Conservation (phyloP, 1,140 invertebrate species). For the Anoplolepis gracilipes region DNA sequence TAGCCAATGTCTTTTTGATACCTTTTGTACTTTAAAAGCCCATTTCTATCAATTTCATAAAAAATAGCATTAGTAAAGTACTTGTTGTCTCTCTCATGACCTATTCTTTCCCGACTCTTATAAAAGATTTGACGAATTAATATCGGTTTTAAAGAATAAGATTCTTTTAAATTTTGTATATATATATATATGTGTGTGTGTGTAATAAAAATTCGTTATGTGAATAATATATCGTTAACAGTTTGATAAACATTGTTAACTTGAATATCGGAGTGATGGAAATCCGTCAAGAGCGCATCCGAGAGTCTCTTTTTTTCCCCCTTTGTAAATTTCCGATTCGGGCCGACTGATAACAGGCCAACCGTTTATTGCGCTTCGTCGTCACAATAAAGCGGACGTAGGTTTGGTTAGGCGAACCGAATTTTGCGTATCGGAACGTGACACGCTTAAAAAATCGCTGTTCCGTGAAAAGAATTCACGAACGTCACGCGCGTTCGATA, state of each 20-base stretch:
- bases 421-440: constrained; percentile 3
- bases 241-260: not conserved
- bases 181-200: too few relatives aligned
- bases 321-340: constrained; percentile 7
- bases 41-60: not conserved
- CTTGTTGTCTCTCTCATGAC: too few relatives aligned
- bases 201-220: not conserved
- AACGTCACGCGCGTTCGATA: constrained; percentile 12
- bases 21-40: not conserved
- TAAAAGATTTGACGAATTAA: not conserved
- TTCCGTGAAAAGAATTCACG: constrained; percentile 13
- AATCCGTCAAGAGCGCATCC: not conserved
- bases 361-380: constrained; percentile 19
- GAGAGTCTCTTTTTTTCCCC: not conserved
- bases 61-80: not conserved
- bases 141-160: not conserved
- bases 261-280: not conserved
- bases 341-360: constrained; percentile 1
- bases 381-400: not conserved
- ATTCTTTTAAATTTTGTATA: not conserved
- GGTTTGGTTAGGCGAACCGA: not conserved
- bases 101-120: not conserved
- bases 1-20: not conserved
- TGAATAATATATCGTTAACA: not conserved
- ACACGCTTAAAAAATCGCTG: constrained; percentile 16